Evolutionary conservation across 2,113 vertebrate genomes (phyloP), one percentile per base, ranked within the genome.

Genomic region (Campylorhamphus procurvoides): DNA sequence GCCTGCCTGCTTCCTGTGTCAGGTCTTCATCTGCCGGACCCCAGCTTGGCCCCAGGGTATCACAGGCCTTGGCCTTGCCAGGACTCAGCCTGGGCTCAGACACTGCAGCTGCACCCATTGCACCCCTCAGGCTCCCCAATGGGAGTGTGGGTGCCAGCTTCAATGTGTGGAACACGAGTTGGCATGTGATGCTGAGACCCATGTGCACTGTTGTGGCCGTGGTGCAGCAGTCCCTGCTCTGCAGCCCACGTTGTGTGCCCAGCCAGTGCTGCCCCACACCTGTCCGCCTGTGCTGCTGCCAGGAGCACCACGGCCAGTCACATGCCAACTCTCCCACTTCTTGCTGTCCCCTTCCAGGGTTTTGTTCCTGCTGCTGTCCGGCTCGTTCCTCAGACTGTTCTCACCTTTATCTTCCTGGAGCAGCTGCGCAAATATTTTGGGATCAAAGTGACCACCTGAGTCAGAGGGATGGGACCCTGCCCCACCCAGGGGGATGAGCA

Each of bases 361-460:
- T 98, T 99, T 1, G 98, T 99, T 95, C 99, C 99, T 15, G 99
- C 99, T 31, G 99, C 98, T 42, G 97, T 99, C 91, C 98, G 99
- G 25, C 94, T 99, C 87, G 17, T 99, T 93, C 99, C 99, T 91
- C 99, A 99, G 58, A 99, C 99, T 0, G 90, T 99, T 83, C 98
- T 99, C 91, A 99, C 98, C 79, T 99, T 99, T 89, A 6, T 99
- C 73, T 99, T 99, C 96, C 98, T 99, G 80, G 99, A 99, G 81
- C 99, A 99, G 96, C 98, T 99, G 67, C 98, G 98, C 95, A 98
- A 98, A 71, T 42, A 99, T 94, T 99, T 99, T 33, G 99, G 99
- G 90, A 98, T 99, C 94, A 96, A 94, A 85, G 98, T 99, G 91
- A 80, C 97, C 89, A 97, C 97, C 95, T 99, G 97, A 97, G 62